phyloP scores from a whole-genome alignment of 2,113 vertebrate species.

The Piaya cayana region DNA sequence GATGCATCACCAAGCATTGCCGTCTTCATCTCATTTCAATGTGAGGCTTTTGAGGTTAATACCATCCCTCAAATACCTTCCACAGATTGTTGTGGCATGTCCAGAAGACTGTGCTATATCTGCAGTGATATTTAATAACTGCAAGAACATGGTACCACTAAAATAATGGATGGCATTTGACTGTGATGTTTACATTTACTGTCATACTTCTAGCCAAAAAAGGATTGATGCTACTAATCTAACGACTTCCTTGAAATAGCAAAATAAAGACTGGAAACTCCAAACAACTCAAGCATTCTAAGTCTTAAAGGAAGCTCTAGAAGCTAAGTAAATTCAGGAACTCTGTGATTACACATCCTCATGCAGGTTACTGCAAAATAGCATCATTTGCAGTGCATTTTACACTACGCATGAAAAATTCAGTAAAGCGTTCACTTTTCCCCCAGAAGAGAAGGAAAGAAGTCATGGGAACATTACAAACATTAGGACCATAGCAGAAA shows the following conservation, averaged over 20 bases:
- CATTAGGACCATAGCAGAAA: background rate
- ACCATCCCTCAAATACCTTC: background rate
- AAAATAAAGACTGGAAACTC: background rate
- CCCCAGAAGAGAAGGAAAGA: background rate
- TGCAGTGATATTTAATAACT: background rate
- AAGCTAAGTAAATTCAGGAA: background rate
- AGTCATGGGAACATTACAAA: background rate
- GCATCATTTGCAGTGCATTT: background rate
- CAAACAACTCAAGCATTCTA: background rate
- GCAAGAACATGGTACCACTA: slow-evolving; percentile 11
- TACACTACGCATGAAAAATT: background rate
- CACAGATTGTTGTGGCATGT: background rate
- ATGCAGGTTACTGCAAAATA: background rate
- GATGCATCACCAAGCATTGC: background rate
- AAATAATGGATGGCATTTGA: slow-evolving; percentile 46
- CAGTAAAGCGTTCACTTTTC: background rate
- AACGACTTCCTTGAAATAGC: background rate
- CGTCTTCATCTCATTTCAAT: background rate
- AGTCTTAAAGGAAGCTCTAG: background rate
- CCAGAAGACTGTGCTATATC: background rate
- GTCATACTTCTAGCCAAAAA: background rate
- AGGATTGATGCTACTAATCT: background rate
- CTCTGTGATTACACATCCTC: background rate
- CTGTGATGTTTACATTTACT: slow-evolving; percentile 1
- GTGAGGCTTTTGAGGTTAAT: slow-evolving; percentile 39